Conservation (phyloP, 2,888 invertebrate species). For the Synergus umbraculus region DNA sequence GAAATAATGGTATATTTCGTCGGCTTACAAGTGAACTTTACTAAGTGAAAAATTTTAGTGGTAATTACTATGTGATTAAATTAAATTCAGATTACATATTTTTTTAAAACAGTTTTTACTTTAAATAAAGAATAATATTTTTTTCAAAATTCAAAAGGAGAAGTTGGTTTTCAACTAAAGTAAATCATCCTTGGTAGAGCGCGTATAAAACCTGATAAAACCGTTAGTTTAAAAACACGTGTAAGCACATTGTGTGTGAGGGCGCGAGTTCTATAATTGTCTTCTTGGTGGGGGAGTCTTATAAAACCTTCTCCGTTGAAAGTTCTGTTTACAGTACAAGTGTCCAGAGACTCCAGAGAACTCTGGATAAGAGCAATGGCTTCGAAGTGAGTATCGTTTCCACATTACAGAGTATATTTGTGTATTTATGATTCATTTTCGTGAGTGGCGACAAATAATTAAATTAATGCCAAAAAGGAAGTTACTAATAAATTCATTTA, state of each 20-base stretch:
- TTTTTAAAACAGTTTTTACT: background rate
- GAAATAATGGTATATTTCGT: too few species aligned
- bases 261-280: constrained; percentile 54
- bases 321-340: constrained; percentile 58
- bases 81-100: too few species aligned
- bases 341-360: constrained; percentile 14
- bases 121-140: background rate
- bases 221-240: constrained; percentile 1
- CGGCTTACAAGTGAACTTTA: too few species aligned
- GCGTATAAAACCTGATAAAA: background rate
- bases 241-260: constrained; percentile 7
- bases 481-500: background rate
- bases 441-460: background rate
- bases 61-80: too few species aligned
- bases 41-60: too few species aligned
- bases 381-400: constrained; percentile 41
- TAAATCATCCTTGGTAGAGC: background rate
- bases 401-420: background rate
- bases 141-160: background rate
- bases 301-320: constrained; percentile 60
- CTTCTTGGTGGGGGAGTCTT: constrained; percentile 60
- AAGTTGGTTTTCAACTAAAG: background rate
- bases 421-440: background rate
- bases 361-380: constrained; percentile 43
- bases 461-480: background rate